Percentiles rank a stretch among this genome's conserved stretches.
These are phyloP conservation scores for Bradypodion pumilum DNA, from an alignment of 2,797 vertebrate genomes.

Conservation along the genomic window DNA sequence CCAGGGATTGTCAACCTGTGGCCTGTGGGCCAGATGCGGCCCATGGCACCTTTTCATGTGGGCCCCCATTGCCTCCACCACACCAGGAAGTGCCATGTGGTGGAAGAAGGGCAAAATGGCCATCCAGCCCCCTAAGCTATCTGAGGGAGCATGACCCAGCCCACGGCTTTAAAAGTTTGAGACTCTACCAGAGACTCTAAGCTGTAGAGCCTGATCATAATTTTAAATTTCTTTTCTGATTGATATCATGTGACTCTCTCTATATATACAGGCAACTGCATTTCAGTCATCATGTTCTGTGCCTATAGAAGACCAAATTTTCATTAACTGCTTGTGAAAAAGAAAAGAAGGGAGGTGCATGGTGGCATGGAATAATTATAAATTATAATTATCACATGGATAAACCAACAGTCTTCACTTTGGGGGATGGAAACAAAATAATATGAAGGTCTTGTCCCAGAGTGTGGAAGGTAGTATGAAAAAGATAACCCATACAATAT, in stretches of 20 bases:
- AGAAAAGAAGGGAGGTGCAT: background rate
- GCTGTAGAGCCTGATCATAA: constrained; percentile 13
- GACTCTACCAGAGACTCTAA: constrained; percentile 20
- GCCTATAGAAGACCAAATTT: no score
- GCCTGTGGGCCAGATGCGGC: no score
- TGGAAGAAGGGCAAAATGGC: no score
- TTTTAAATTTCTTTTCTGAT: constrained; percentile 33
- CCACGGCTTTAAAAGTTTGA: no score
- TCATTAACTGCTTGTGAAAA: no score
- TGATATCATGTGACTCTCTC: constrained; percentile 37
- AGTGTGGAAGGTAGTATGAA: background rate
- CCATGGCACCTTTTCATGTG: no score
- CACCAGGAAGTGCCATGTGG: no score
- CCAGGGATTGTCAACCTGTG: no score
- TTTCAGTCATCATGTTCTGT: no score
- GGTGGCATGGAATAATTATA: background rate
- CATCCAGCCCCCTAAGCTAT: no score
- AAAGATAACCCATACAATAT: background rate
- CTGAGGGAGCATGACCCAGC: no score
- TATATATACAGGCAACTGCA: background rate
- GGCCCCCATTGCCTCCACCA: no score
- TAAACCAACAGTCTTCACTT: background rate
- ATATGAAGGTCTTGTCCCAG: background rate
- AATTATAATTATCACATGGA: background rate
- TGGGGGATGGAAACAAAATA: background rate